Evolutionary conservation across 1,140 invertebrate genomes (phyloP).

Genomic region (Ceratosolen fusciceps): DNA sequence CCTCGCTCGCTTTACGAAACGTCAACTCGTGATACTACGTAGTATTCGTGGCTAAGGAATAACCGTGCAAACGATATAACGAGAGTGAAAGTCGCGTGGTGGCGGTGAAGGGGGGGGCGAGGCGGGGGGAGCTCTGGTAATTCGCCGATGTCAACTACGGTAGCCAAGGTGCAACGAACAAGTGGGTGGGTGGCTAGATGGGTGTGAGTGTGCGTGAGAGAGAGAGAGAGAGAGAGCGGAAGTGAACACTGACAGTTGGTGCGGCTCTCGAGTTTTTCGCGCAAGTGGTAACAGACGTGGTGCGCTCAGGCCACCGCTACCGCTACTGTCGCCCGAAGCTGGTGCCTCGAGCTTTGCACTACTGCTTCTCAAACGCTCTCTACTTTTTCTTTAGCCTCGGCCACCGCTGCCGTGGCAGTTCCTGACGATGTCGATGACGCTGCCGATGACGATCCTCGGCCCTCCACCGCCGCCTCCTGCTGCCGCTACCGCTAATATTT

Average conservation of each 20-base stretch:
- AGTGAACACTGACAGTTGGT: constrained; percentile 5
- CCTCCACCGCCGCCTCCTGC: not conserved
- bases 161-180: no score
- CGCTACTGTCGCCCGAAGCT: constrained; percentile 52
- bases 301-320: constrained; percentile 54
- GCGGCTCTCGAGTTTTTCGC: constrained; percentile 4
- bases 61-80: no score
- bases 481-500: constrained; percentile 43
- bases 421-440: constrained; percentile 47
- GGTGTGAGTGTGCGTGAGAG: no score
- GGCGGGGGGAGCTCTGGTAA: not conserved
- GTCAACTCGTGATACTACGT: no score
- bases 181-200: no score
- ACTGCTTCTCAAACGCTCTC: constrained; percentile 58
- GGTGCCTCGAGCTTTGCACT: not conserved
- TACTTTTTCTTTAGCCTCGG: not conserved
- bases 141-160: no score
- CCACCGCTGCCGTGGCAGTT: not conserved
- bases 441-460: constrained; percentile 58
- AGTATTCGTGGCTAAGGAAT: no score
- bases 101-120: not conserved
- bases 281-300: constrained; percentile 43
- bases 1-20: not conserved
- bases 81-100: not conserved
- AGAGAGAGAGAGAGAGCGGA: not conserved